Conservation (phyloP, 2,113 vertebrate species). For the Chinchilla lanigera region DNA sequence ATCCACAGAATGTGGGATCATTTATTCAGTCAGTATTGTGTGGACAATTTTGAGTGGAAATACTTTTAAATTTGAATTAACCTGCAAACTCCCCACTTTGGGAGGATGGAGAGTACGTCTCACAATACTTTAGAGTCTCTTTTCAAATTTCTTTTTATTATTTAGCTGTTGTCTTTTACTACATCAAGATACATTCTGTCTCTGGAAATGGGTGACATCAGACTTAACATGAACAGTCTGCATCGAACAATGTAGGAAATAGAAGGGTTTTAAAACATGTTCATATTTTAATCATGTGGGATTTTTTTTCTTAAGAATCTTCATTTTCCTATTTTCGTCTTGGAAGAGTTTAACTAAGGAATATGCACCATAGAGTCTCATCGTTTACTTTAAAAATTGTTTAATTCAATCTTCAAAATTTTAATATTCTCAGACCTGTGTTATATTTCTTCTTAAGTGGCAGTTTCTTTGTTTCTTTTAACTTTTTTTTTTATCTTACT, state of each 20-base stretch:
- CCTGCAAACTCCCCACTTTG: neutral
- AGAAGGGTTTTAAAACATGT: neutral
- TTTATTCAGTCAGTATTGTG: neutral
- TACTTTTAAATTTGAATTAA: neutral
- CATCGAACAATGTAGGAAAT: neutral
- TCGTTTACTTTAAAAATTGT: conserved; percentile 40
- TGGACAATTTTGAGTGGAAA: neutral
- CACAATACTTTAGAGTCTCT: neutral
- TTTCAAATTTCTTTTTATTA: conserved; percentile 38
- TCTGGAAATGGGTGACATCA: neutral
- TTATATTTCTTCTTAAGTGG: neutral
- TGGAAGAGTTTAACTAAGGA: neutral
- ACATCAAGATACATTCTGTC: neutral
- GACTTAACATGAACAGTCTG: neutral
- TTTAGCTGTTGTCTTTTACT: neutral
- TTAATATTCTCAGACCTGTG: neutral
- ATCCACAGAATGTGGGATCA: neutral
- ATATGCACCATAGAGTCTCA: neutral
- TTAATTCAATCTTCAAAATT: conserved; percentile 1
- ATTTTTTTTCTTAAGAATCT: neutral
- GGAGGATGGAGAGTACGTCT: neutral
- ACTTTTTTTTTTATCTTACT: conserved; percentile 8
- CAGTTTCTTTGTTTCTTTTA: neutral
- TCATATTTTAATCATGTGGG: neutral
- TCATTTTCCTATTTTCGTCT: conserved; percentile 5